Evolutionary conservation across 53 echinoderm and acorn worm species (phyloP).

Genomic region (Echinometra lucunter): DNA sequence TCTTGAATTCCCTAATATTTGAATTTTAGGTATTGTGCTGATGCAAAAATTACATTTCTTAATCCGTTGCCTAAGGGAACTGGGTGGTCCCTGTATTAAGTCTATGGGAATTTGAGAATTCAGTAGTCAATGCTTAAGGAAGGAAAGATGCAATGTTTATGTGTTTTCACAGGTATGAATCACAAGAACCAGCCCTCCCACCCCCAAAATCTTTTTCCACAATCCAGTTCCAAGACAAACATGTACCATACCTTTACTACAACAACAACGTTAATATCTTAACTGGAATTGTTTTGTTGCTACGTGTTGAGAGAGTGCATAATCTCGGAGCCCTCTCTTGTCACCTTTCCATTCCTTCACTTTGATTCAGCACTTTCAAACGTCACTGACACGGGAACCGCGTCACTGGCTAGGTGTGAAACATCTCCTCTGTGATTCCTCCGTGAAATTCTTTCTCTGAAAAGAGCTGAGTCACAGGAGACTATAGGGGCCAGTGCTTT

Average conservation of each 20-base stretch:
- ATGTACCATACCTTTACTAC: neutral
- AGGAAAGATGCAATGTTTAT: too few relatives aligned
- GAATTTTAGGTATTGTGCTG: too few relatives aligned
- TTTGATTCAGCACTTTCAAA: slow-evolving; percentile 45
- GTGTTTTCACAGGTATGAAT: neutral
- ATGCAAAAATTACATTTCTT: too few relatives aligned
- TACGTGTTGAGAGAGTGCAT: slow-evolving; percentile 15
- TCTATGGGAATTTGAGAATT: too few relatives aligned
- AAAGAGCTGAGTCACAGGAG: slow-evolving; percentile 49
- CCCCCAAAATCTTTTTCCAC: neutral
- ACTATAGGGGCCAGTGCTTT: neutral
- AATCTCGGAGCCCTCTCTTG: neutral
- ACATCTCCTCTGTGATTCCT: slow-evolving; percentile 20
- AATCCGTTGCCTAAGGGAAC: too few relatives aligned
- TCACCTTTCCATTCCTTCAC: neutral
- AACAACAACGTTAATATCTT: neutral
- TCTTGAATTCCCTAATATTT: too few relatives aligned
- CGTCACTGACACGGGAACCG: slow-evolving; percentile 48
- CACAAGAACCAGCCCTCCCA: neutral
- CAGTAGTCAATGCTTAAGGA: too few relatives aligned
- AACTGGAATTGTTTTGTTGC: slow-evolving; percentile 33
- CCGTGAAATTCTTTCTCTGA: slow-evolving; percentile 41
- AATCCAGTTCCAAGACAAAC: neutral
- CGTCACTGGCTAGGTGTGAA: slow-evolving; percentile 35
- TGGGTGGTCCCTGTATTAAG: too few relatives aligned